These are phyloP conservation scores for Acropternis orthonyx DNA, from an alignment of 2,797 vertebrate species.

Conservation along the genomic window DNA sequence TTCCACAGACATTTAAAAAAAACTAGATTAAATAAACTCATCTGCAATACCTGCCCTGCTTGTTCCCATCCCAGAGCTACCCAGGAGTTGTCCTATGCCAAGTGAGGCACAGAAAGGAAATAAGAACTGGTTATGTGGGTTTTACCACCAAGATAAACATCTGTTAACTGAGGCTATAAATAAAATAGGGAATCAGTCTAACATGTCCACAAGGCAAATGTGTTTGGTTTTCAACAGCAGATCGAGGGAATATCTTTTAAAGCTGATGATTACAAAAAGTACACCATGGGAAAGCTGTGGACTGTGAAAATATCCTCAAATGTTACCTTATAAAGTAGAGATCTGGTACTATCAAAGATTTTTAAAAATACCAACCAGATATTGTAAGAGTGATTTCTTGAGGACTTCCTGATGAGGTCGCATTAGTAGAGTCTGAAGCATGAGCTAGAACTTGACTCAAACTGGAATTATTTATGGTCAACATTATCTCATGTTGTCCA, in stretches of 20 bases:
- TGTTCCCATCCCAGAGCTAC: neutral
- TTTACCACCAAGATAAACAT: neutral
- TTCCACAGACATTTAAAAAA: neutral
- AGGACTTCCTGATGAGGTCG: constrained; percentile 77
- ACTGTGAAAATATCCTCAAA: neutral
- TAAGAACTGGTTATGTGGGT: neutral
- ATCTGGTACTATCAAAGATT: neutral
- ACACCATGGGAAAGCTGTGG: neutral
- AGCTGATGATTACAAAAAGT: neutral
- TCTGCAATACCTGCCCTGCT: neutral
- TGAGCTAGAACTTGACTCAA: constrained; percentile 91
- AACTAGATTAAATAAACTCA: neutral
- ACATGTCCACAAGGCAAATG: rapidly evolving
- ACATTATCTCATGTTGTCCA: constrained; percentile 89
- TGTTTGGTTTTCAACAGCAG: neutral
- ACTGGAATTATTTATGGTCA: constrained; percentile 97
- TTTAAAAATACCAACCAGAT: constrained; percentile 82
- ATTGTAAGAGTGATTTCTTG: constrained; percentile 98
- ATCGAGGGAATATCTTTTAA: neutral
- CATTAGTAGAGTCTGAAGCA: constrained; percentile 78
- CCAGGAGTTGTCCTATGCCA: neutral
- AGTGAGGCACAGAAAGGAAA: neutral
- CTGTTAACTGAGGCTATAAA: neutral
- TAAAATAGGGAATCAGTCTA: neutral
- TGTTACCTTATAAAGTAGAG: neutral